These are phyloP conservation scores for Lasioglossum albipes DNA, from an alignment of 1,140 invertebrate species.

Conservation along the genomic window DNA sequence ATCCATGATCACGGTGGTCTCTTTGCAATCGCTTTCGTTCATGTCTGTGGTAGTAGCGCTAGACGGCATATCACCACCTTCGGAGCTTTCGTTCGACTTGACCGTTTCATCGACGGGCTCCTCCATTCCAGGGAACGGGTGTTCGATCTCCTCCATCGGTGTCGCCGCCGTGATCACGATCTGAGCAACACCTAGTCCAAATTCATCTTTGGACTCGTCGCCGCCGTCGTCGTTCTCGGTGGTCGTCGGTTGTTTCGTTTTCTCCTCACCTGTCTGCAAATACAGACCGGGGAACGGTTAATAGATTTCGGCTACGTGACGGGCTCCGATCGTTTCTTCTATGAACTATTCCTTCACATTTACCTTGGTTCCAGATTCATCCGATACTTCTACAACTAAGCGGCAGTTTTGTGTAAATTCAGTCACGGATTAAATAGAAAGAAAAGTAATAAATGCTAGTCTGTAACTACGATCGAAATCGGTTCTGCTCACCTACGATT, in stretches of 20 bases:
- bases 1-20: constrained; percentile 52
- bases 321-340: background rate
- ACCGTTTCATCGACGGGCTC: constrained; percentile 59
- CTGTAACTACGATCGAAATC: background rate
- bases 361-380: constrained; percentile 71
- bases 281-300: background rate
- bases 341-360: constrained; percentile 15
- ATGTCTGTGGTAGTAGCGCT: constrained; percentile 49
- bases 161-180: constrained; percentile 94
- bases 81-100: constrained; percentile 46
- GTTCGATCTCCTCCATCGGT: constrained; percentile 90
- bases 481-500: constrained; percentile 79
- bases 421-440: constrained; percentile 31
- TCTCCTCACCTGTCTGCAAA: constrained; percentile 31
- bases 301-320: no score
- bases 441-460: background rate
- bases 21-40: constrained; percentile 59
- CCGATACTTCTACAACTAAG: constrained; percentile 75
- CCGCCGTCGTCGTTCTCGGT: background rate
- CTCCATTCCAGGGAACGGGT: constrained; percentile 82
- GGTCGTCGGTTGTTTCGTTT: constrained; percentile 4
- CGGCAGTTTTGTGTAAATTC: constrained; percentile 62
- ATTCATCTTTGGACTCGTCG: constrained; percentile 63
- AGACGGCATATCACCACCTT: constrained; percentile 50
- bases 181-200: constrained; percentile 88